phyloP scores from a whole-genome alignment of 2,113 vertebrate species.

The Entelurus aequoreus region DNA sequence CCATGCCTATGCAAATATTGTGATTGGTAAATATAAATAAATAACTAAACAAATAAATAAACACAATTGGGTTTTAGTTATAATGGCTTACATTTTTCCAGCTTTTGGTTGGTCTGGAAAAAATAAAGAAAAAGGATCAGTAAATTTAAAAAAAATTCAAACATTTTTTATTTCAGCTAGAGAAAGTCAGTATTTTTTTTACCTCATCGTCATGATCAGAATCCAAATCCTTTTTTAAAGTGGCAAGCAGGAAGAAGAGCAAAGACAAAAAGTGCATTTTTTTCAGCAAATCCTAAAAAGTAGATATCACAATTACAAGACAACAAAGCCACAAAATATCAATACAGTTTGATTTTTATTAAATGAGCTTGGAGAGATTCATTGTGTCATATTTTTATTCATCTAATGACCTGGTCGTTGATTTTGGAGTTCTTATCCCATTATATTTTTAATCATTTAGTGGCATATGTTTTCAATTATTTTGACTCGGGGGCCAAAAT shows the following conservation, averaged over 20 bases:
- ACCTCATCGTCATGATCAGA: conserved; percentile 98
- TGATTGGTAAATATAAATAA: no score
- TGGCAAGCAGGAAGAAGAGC: conserved; percentile 70
- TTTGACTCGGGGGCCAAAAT: no score
- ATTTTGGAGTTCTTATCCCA: no score
- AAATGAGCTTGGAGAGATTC: no score
- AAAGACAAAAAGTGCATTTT: conserved; percentile 43
- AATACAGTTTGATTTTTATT: not conserved
- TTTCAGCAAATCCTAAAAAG: conserved; percentile 8
- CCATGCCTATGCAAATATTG: no score
- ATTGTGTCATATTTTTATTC: no score
- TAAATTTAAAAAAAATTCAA: conserved; percentile 11
- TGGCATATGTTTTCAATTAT: no score
- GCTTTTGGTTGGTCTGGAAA: conserved; percentile 79
- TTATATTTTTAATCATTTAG: no score
- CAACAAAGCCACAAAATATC: not conserved
- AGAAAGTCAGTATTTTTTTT: conserved; percentile 53
- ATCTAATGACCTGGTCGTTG: no score
- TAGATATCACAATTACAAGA: not conserved
- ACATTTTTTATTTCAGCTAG: not conserved
- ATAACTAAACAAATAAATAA: not conserved
- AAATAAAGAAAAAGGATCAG: conserved; percentile 41
- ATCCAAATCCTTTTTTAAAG: conserved; percentile 88
- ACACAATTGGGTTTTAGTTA: not conserved
- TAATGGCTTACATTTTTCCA: conserved; percentile 92